A percentile compares a stretch with the other conserved stretches of the same genome.
These are phyloP conservation scores for Drosophila mercatorum DNA, from an alignment of 2,888 invertebrate species.

Conservation along the genomic window DNA sequence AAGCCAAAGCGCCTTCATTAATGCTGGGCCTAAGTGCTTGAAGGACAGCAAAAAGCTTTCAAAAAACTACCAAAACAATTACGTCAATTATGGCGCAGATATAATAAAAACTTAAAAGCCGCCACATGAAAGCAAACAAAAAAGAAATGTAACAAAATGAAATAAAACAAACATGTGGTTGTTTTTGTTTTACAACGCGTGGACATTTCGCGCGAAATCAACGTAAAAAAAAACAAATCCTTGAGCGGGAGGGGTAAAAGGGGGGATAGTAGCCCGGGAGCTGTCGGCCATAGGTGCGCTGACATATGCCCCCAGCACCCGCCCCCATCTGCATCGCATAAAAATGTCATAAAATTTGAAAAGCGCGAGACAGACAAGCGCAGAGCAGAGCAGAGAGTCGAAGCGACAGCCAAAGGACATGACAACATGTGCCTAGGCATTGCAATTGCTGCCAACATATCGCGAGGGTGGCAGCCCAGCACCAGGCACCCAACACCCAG, in stretches of 20 bases:
- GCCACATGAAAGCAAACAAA: slow-evolving; percentile 36
- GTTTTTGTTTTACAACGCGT: slow-evolving; percentile 46
- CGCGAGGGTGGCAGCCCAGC: slow-evolving; percentile 42
- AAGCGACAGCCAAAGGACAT: slow-evolving; percentile 34
- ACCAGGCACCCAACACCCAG: slow-evolving; percentile 1
- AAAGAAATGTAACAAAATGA: slow-evolving; percentile 14
- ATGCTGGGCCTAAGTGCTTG: slow-evolving; percentile 42
- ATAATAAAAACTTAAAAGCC: slow-evolving; percentile 72
- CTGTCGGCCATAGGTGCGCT: slow-evolving; percentile 51
- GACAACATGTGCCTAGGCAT: slow-evolving; percentile 66
- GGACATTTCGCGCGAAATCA: slow-evolving; percentile 59
- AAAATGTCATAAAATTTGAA: slow-evolving; percentile 81
- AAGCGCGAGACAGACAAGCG: slow-evolving; percentile 62
- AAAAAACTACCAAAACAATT: slow-evolving; percentile 74
- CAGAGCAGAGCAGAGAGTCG: slow-evolving; percentile 15
- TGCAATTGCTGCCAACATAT: slow-evolving; percentile 58
- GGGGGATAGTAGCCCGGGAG: background rate
- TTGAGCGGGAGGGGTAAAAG: background rate
- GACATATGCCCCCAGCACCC: slow-evolving; percentile 36
- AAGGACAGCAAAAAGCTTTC: slow-evolving; percentile 68
- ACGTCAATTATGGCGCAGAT: slow-evolving; percentile 65
- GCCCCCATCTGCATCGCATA: slow-evolving; percentile 56
- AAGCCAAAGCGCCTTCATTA: slow-evolving; percentile 1
- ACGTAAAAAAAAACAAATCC: slow-evolving; percentile 42
- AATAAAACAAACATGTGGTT: slow-evolving; percentile 59